Evolutionary conservation across 2,797 vertebrate genomes (phyloP).

Genomic region (Silurus lanzhouensis): DNA sequence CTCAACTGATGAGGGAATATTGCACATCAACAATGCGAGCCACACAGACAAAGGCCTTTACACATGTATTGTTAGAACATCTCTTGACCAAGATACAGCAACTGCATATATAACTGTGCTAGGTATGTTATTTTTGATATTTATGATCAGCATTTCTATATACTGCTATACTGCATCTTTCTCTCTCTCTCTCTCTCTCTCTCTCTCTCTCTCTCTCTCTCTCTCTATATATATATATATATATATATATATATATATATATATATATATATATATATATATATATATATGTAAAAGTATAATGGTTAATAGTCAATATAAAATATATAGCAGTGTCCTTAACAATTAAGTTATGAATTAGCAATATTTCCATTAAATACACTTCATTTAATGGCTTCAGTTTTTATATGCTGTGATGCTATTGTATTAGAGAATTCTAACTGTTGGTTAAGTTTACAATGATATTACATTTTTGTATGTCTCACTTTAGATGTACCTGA

Average conservation of each 20-base stretch:
- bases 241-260: no score
- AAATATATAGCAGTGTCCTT: neutral
- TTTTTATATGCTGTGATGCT: neutral
- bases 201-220: no score
- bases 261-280: no score
- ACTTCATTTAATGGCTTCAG: neutral
- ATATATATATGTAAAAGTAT: no score
- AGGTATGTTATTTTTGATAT: constrained; percentile 68
- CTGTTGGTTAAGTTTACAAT: neutral
- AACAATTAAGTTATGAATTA: neutral
- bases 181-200: no score
- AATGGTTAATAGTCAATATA: no score
- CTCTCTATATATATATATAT: no score
- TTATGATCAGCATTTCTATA: neutral
- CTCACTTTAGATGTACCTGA: constrained; percentile 83
- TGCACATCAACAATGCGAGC: constrained; percentile 84
- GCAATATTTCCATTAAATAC: neutral
- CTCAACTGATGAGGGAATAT: constrained; percentile 67
- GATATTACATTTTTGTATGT: neutral
- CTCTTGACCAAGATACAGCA: constrained; percentile 76
- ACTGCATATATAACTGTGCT: constrained; percentile 78
- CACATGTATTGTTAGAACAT: constrained; percentile 80
- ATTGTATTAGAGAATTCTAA: neutral
- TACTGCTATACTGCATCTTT: no score
- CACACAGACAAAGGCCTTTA: constrained; percentile 83